phyloP scores from a whole-genome alignment of 2,888 invertebrate species.

The Dynastes grantii region DNA sequence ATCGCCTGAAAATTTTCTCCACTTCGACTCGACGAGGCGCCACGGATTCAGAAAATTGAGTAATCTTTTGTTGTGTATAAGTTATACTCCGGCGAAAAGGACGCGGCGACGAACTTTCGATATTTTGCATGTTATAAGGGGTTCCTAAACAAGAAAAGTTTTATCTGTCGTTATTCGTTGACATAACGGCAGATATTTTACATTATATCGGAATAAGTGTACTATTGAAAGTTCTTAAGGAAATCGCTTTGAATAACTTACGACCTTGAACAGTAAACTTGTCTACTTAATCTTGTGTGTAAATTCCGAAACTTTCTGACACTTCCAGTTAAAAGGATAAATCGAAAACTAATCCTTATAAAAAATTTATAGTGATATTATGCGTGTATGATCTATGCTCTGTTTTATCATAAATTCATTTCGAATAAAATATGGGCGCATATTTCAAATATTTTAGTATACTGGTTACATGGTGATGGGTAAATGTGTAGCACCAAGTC shows the following conservation, averaged over 20 bases:
- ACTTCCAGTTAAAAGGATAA: slow-evolving; percentile 6
- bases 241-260: slow-evolving; percentile 37
- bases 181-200: slow-evolving; percentile 36
- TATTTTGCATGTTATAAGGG: slow-evolving; percentile 30
- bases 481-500: no score
- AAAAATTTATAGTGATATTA: not conserved
- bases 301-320: slow-evolving; percentile 20
- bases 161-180: slow-evolving; percentile 36
- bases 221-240: slow-evolving; percentile 32
- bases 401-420: no score
- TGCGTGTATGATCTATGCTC: no score
- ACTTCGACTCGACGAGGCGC: not conserved
- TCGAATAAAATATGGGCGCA: no score
- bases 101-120: slow-evolving; percentile 6
- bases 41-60: slow-evolving; percentile 29
- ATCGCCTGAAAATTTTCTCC: slow-evolving; percentile 27
- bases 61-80: slow-evolving; percentile 40
- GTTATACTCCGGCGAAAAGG: slow-evolving; percentile 5
- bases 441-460: no score
- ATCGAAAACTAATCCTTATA: not conserved
- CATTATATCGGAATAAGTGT: slow-evolving; percentile 32
- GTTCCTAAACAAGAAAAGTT: slow-evolving; percentile 42
- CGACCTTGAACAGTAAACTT: slow-evolving; percentile 4
- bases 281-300: not conserved
- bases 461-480: no score